phyloP scores from a whole-genome alignment of 2,888 invertebrate species.

The Scrobipalpa costella region DNA sequence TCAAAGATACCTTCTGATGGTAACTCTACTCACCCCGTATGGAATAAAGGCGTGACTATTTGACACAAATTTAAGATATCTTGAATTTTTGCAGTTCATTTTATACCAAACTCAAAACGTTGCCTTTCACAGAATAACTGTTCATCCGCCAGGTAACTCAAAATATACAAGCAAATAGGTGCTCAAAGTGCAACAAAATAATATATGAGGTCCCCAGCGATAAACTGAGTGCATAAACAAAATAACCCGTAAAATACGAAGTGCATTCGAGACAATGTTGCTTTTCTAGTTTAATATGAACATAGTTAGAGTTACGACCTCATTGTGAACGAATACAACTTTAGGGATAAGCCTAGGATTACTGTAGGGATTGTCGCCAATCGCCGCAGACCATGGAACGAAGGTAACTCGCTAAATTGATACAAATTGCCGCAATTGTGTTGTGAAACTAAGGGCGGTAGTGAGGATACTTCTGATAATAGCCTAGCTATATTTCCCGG shows the following conservation, averaged over 20 bases:
- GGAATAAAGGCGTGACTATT: too few relatives aligned
- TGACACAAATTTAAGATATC: not conserved
- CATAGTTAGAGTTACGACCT: constrained; percentile 4
- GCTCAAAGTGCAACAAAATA: constrained; percentile 4
- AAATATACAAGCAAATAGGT: constrained; percentile 2
- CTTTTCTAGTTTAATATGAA: constrained; percentile 3
- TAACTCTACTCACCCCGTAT: too few relatives aligned
- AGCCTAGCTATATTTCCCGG: too few relatives aligned
- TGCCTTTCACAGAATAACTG: not conserved
- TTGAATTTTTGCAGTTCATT: not conserved
- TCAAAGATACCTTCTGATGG: too few relatives aligned
- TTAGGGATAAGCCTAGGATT: constrained; percentile 26
- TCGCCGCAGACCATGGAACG: constrained; percentile 27
- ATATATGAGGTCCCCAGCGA: not conserved
- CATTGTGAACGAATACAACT: constrained; percentile 22
- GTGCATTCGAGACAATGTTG: not conserved
- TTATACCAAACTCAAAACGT: not conserved
- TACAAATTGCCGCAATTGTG: constrained; percentile 2
- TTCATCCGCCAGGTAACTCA: not conserved
- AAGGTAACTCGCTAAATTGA: constrained; percentile 7
- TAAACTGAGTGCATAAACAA: constrained; percentile 8
- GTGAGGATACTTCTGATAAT: not conserved
- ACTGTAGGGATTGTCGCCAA: constrained; percentile 4
- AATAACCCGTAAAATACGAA: not conserved
- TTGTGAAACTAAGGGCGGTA: not conserved